Percentiles rank a stretch among this genome's conserved stretches.
phyloP scores from a whole-genome alignment of 2,113 vertebrate species.

The Hemiscyllium ocellatum region DNA sequence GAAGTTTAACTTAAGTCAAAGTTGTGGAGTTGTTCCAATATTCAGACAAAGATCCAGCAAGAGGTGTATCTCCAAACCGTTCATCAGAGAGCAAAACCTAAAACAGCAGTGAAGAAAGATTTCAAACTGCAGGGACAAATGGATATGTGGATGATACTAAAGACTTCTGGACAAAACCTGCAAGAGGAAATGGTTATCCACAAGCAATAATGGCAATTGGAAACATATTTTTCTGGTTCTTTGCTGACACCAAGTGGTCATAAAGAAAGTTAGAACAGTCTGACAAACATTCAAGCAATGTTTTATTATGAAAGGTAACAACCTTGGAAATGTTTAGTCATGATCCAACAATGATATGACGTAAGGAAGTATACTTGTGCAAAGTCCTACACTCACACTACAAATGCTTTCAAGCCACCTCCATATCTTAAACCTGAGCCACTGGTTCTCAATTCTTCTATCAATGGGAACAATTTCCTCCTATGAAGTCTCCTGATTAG shows the following conservation, averaged over 20 bases:
- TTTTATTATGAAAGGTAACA: too few relatives aligned
- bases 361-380: background rate
- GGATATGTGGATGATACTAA: background rate
- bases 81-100: background rate
- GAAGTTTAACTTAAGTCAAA: background rate
- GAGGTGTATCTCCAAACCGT: background rate
- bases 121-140: background rate
- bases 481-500: too few relatives aligned
- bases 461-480: too few relatives aligned
- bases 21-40: background rate
- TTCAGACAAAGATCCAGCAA: background rate
- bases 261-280: background rate
- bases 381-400: too few relatives aligned
- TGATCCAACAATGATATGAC: background rate
- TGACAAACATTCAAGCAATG: too few relatives aligned
- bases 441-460: too few relatives aligned
- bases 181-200: background rate
- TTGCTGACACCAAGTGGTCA: slow-evolving; percentile 31
- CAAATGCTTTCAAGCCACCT: too few relatives aligned
- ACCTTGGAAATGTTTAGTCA: background rate
- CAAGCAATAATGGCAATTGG: background rate
- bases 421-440: too few relatives aligned
- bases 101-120: background rate
- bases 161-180: background rate
- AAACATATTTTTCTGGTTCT: background rate